Percentiles rank a stretch among this genome's conserved stretches.
Evolutionary conservation across 64 coral and sea anemone species (phyloP).

Genomic region (Anthopleura sola): DNA sequence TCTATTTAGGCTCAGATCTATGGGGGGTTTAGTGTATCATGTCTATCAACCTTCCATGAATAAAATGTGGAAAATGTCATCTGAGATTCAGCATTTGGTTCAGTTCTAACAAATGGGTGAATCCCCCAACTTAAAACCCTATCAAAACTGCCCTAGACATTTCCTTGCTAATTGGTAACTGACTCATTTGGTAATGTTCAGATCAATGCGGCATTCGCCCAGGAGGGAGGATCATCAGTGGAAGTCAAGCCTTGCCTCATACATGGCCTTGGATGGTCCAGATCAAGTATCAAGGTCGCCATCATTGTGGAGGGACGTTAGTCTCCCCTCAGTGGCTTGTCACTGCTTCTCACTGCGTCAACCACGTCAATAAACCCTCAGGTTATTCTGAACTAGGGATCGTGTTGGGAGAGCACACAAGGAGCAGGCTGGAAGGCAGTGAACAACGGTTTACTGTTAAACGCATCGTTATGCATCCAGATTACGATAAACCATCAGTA

Average conservation of each 20-base stretch:
- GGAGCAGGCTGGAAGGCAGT: slow-evolving; percentile 47
- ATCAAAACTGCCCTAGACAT: too few species aligned
- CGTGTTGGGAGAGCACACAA: slow-evolving; percentile 56
- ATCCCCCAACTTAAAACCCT: too few species aligned
- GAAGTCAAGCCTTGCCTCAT: slow-evolving; percentile 53
- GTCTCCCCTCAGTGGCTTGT: slow-evolving; percentile 71
- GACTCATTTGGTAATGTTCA: background rate
- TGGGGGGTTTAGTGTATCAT: too few species aligned
- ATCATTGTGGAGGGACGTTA: slow-evolving; percentile 68
- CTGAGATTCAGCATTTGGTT: too few species aligned
- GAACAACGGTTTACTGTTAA: slow-evolving; percentile 53
- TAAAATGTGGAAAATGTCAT: too few species aligned
- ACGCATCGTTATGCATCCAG: slow-evolving; percentile 48
- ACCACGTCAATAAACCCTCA: slow-evolving; percentile 28
- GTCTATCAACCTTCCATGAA: too few species aligned
- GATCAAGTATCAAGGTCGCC: slow-evolving; percentile 54
- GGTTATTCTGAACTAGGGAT: slow-evolving; percentile 49
- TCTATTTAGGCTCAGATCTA: too few species aligned
- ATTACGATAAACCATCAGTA: slow-evolving; percentile 21
- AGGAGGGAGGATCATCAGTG: slow-evolving; percentile 65
- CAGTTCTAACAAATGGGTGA: too few species aligned
- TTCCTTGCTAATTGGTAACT: too few species aligned
- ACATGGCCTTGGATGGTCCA: slow-evolving; percentile 91
- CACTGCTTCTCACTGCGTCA: slow-evolving; percentile 76
- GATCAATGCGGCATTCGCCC: slow-evolving; percentile 43